Evolutionary conservation across 2,797 vertebrate species (phyloP).

Genomic region (Neoniphon sammara): DNA sequence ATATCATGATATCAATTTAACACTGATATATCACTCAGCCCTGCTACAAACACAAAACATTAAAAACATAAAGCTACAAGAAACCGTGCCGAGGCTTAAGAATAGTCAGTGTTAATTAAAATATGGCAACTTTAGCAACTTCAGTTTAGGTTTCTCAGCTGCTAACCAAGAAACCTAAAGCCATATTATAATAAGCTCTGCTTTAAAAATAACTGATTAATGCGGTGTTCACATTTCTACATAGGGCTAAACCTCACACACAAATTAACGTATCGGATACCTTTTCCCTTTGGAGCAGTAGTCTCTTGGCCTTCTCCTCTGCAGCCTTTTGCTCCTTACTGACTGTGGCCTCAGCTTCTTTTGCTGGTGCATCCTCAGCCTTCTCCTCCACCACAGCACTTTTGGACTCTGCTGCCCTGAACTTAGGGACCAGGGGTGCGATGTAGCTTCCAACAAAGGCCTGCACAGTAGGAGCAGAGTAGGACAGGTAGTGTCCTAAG

Average conservation of each 20-base stretch:
- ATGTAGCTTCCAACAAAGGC: slow-evolving; percentile 96
- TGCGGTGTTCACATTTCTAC: background rate
- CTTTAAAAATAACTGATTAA: background rate
- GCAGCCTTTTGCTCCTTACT: slow-evolving; percentile 81
- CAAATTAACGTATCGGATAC: slow-evolving; percentile 63
- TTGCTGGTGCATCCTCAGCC: slow-evolving; percentile 60
- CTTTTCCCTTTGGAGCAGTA: slow-evolving; percentile 94
- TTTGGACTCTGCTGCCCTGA: slow-evolving; percentile 86
- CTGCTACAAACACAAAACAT: background rate
- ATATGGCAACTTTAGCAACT: background rate
- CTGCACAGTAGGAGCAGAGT: slow-evolving; percentile 90
- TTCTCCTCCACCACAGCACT: slow-evolving; percentile 71
- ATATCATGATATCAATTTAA: too few species aligned
- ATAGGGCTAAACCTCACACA: background rate
- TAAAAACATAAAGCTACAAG: background rate
- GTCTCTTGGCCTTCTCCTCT: slow-evolving; percentile 89
- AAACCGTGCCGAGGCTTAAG: background rate
- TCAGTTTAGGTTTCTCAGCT: background rate
- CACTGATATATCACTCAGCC: too few species aligned
- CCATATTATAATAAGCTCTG: background rate
- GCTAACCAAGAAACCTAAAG: background rate
- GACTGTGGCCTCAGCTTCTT: slow-evolving; percentile 76
- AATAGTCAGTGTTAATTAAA: background rate
- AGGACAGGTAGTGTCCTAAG: slow-evolving; percentile 90
- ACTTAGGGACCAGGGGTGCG: slow-evolving; percentile 89